These are phyloP conservation scores for Tetranychus cinnabarinus DNA, from an alignment of 1,140 invertebrate genomes.

Conservation along the genomic window DNA sequence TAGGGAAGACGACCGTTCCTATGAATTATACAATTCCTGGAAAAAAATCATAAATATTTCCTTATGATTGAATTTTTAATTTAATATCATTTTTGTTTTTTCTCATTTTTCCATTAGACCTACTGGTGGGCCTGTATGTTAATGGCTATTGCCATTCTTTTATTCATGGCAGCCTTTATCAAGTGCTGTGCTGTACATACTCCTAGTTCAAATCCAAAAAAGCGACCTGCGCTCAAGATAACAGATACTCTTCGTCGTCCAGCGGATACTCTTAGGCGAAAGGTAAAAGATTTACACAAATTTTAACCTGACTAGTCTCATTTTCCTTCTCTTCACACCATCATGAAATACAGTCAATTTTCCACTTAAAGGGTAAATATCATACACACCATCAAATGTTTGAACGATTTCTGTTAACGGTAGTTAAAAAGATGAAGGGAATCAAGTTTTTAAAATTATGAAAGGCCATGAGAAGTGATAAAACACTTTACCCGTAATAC, in stretches of 20 bases:
- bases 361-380: no score
- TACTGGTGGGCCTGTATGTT: constrained; percentile 92
- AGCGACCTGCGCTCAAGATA: constrained; percentile 54
- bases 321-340: no score
- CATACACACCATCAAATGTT: no score
- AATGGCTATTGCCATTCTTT: constrained; percentile 66
- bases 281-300: constrained; percentile 20
- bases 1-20: no score
- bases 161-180: constrained; percentile 95
- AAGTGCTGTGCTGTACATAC: constrained; percentile 98
- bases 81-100: not conserved
- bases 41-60: not conserved
- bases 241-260: constrained; percentile 64
- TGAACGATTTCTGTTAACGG: no score
- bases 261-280: constrained; percentile 62
- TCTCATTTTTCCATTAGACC: constrained; percentile 32
- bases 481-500: no score
- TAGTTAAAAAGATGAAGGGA: no score
- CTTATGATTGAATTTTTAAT: not conserved
- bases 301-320: no score
- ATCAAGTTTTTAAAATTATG: no score
- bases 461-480: no score
- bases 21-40: no score
- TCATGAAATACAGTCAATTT: no score
- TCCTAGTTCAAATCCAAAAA: constrained; percentile 85